Evolutionary conservation across 2,113 vertebrate genomes (phyloP).

Genomic region (Microcebus jonahi): DNA sequence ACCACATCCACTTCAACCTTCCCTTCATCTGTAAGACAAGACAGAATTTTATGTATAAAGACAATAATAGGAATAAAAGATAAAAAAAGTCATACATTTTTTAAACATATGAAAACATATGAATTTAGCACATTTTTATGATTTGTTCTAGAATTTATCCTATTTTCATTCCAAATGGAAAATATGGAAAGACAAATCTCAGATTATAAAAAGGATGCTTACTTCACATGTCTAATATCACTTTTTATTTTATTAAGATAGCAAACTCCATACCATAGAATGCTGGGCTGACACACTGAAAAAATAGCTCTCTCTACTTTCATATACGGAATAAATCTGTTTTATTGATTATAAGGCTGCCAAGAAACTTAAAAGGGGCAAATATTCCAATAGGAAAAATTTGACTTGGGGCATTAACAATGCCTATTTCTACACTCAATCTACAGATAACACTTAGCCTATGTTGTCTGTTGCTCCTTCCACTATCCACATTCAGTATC

Average conservation of each 20-base stretch:
- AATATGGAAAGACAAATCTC: not conserved
- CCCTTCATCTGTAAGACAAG: conserved; percentile 53
- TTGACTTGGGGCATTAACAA: not conserved
- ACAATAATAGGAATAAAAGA: not conserved
- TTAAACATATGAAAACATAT: no score
- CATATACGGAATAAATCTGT: not conserved
- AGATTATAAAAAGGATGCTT: not conserved
- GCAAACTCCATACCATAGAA: not conserved
- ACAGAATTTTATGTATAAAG: not conserved
- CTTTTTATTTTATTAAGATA: not conserved
- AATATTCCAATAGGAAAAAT: not conserved
- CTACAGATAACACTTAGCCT: not conserved
- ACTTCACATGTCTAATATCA: not conserved
- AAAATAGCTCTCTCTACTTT: not conserved
- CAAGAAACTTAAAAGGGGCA: not conserved
- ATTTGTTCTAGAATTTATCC: not conserved
- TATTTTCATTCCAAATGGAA: conserved; percentile 5
- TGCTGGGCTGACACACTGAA: not conserved
- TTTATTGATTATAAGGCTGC: not conserved
- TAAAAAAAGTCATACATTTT: not conserved
- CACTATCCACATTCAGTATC: not conserved
- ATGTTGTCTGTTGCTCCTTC: not conserved
- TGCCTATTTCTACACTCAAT: not conserved
- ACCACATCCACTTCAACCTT: not conserved
- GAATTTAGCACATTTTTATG: not conserved